Conservation (phyloP, 2,113 vertebrate genomes). For the Stigmatopora argus region DNA sequence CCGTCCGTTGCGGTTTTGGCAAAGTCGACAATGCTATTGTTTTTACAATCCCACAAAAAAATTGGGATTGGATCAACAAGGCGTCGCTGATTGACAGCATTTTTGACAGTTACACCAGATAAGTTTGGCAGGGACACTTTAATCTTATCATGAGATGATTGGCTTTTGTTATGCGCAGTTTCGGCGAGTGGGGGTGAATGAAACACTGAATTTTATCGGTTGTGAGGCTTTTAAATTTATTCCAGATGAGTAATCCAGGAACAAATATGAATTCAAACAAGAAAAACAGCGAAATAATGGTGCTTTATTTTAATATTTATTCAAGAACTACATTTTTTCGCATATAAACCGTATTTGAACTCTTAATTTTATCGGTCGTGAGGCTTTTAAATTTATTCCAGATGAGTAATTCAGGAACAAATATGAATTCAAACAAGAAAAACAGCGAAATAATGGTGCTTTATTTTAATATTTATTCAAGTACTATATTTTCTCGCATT, state of each 20-base stretch:
- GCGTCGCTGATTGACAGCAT: slow-evolving; percentile 7
- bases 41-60: slow-evolving; percentile 5
- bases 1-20: slow-evolving; percentile 7
- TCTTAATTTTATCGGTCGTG: neutral
- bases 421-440: too few relatives aligned
- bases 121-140: neutral
- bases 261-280: too few relatives aligned
- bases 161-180: neutral
- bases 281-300: too few relatives aligned
- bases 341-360: too few relatives aligned
- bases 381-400: neutral
- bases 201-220: neutral
- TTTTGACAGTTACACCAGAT: neutral
- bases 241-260: too few relatives aligned
- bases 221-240: neutral
- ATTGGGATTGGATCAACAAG: slow-evolving; percentile 25
- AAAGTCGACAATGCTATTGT: neutral
- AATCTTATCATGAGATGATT: slow-evolving; percentile 6
- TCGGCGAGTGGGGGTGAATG: too few relatives aligned
- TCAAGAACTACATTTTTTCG: too few relatives aligned
- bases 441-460: too few relatives aligned
- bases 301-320: too few relatives aligned
- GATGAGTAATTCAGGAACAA: too few relatives aligned
- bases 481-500: too few relatives aligned
- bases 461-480: too few relatives aligned